A percentile compares a stretch with the other conserved stretches of the same genome.
These are phyloP conservation scores for Cataglyphis albicans DNA, from an alignment of 2,888 invertebrate species.

Conservation along the genomic window DNA sequence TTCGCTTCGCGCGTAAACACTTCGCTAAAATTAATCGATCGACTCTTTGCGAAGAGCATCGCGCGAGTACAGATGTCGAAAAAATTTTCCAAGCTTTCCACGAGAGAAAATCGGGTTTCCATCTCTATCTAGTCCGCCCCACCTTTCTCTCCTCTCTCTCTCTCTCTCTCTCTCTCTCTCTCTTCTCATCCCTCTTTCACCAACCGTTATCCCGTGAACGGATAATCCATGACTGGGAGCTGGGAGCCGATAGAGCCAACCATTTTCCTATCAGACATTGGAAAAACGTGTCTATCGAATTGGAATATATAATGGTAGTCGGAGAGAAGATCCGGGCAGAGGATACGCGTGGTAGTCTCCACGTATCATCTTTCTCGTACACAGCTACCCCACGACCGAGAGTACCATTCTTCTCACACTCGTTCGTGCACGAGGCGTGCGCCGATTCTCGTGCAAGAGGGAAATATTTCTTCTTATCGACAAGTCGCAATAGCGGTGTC, in stretches of 20 bases:
- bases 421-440: conserved; percentile 53
- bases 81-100: conserved; percentile 55
- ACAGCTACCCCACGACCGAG: not conserved
- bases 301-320: conserved; percentile 76
- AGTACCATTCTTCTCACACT: conserved; percentile 63
- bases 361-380: conserved; percentile 73
- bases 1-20: conserved; percentile 23
- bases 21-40: conserved; percentile 49
- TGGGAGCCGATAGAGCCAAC: conserved; percentile 72
- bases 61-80: not conserved
- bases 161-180: not conserved
- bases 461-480: conserved; percentile 80
- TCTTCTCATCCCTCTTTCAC: not conserved
- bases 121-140: conserved; percentile 36
- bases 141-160: not conserved
- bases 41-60: conserved; percentile 43
- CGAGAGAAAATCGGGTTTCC: conserved; percentile 62
- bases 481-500: conserved; percentile 72
- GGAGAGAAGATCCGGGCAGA: conserved; percentile 65
- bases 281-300: conserved; percentile 79
- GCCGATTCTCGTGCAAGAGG: conserved; percentile 64
- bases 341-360: conserved; percentile 72
- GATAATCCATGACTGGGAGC: conserved; percentile 67
- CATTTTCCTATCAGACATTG: conserved; percentile 79
- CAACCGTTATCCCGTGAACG: conserved; percentile 60